Percentiles rank a stretch among this genome's conserved stretches.
phyloP scores from a whole-genome alignment of 2,113 vertebrate genomes.

The Pterocles orientalis region DNA sequence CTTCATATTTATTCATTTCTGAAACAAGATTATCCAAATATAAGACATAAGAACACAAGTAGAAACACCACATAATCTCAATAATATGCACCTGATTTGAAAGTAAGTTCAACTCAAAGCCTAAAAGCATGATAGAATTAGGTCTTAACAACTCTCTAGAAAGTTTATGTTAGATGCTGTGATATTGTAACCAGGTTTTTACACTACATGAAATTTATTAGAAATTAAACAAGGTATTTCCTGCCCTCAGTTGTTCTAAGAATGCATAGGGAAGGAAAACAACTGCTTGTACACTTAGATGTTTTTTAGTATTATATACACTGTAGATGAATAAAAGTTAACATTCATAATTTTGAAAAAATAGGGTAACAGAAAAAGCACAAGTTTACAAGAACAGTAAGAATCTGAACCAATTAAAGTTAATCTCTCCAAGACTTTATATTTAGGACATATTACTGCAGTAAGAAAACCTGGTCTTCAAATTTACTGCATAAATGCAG shows the following conservation, averaged over 20 bases:
- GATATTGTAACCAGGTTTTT: not conserved
- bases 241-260: not conserved
- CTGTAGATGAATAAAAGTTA: not conserved
- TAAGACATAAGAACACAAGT: not conserved
- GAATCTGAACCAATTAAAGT: not conserved
- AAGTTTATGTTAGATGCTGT: not conserved
- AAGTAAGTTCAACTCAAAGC: not conserved
- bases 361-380: not conserved
- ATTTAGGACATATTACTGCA: not conserved
- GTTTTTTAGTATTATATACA: not conserved
- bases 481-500: not conserved
- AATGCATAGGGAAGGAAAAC: accelerated
- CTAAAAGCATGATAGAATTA: not conserved
- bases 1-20: slow-evolving; percentile 9
- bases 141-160: not conserved
- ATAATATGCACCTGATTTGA: not conserved
- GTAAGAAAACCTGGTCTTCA: not conserved
- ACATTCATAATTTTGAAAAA: not conserved
- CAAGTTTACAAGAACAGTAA: not conserved
- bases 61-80: not conserved
- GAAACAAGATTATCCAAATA: not conserved
- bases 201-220: not conserved
- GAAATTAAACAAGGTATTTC: not conserved
- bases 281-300: not conserved
- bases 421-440: not conserved